phyloP scores from a whole-genome alignment of 2,888 invertebrate species.

The Lithophane semibrunnea region DNA sequence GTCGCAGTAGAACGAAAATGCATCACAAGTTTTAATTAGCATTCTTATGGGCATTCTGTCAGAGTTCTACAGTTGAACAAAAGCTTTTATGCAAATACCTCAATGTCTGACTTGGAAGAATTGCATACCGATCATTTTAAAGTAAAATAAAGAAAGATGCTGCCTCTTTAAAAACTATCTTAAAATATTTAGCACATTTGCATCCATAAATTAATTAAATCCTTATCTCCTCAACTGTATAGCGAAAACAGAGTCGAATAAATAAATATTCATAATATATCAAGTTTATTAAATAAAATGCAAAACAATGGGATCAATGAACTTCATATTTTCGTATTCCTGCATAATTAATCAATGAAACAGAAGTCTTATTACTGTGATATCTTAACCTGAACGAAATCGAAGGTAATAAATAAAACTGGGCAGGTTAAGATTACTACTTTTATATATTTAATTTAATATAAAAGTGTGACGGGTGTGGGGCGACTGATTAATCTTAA shows the following conservation, averaged over 20 bases:
- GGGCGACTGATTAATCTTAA: not conserved
- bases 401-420: conserved; percentile 53
- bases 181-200: conserved; percentile 6
- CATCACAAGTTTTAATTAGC: not conserved
- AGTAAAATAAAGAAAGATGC: not conserved
- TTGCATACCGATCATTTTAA: not conserved
- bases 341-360: conserved; percentile 52
- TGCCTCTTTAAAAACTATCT: conserved; percentile 7
- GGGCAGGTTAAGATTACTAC: conserved; percentile 12
- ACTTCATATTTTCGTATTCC: conserved; percentile 54
- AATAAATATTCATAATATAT: conserved; percentile 53
- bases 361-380: conserved; percentile 64
- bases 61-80: not conserved
- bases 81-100: conserved; percentile 9
- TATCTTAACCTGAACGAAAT: conserved; percentile 48
- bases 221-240: conserved; percentile 6
- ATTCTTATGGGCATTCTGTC: not conserved
- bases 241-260: conserved; percentile 32
- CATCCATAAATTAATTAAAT: conserved; percentile 16
- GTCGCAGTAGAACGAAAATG: not conserved
- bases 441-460: conserved; percentile 48
- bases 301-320: conserved; percentile 60
- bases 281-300: conserved; percentile 38
- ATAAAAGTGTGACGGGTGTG: conserved; percentile 15
- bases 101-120: not conserved